A percentile compares a stretch with the other conserved stretches of the same genome.
These are phyloP conservation scores for Hucho hucho DNA, from an alignment of 2,113 vertebrate genomes.

Conservation along the genomic window DNA sequence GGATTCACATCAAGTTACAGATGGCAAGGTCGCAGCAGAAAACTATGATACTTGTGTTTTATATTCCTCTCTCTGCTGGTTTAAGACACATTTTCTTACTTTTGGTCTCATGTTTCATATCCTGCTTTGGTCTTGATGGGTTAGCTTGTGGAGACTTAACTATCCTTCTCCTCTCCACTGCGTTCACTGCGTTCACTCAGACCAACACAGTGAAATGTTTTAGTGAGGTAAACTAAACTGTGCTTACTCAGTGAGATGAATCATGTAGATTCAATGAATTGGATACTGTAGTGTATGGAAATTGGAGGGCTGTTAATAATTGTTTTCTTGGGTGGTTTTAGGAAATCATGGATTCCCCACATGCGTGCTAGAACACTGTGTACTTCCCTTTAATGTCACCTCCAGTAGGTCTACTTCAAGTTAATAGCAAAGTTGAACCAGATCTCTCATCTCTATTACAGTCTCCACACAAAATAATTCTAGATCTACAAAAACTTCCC, in stretches of 20 bases:
- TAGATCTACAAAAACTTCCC: not conserved
- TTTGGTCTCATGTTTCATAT: not conserved
- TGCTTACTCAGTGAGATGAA: not conserved
- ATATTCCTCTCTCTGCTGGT: conserved; percentile 2
- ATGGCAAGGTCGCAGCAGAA: not conserved
- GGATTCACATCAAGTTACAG: conserved; percentile 4
- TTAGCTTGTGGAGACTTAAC: not conserved
- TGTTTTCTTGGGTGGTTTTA: not conserved
- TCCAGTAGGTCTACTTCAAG: not conserved
- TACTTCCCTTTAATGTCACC: not conserved
- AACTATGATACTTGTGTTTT: not conserved
- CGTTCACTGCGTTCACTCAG: not conserved
- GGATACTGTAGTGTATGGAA: not conserved
- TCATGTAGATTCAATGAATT: not conserved
- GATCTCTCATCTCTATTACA: not conserved
- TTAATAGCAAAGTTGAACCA: not conserved
- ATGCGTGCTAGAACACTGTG: too few species aligned
- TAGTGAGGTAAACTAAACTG: not conserved
- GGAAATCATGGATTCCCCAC: not conserved
- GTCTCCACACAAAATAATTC: not conserved
- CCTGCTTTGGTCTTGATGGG: not conserved
- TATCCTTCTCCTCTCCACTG: not conserved
- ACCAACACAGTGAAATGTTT: not conserved
- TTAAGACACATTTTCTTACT: not conserved
- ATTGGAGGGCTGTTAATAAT: not conserved